phyloP scores from a whole-genome alignment of 2,113 vertebrate genomes.

The Laterallus jamaicensis region DNA sequence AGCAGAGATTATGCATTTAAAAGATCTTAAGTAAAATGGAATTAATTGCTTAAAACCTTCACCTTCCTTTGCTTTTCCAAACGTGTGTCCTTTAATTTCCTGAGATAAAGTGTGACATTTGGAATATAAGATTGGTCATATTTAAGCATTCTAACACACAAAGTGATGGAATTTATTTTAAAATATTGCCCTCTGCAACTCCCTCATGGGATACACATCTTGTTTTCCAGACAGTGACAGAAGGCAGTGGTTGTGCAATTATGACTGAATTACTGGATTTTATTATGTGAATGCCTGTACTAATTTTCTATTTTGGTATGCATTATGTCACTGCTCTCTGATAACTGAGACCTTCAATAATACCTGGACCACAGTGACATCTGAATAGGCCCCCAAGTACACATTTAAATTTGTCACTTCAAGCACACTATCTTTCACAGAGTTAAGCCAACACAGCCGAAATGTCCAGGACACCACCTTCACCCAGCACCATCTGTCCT shows the following conservation, averaged over 20 bases:
- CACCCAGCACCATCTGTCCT: not conserved
- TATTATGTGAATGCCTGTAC: not conserved
- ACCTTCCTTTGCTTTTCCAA: conserved; percentile 35
- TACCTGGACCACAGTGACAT: not conserved
- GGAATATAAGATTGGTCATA: conserved; percentile 52
- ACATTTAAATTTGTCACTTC: not conserved
- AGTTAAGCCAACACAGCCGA: not conserved
- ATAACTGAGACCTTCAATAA: not conserved
- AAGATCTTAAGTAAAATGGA: not conserved
- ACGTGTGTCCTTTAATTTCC: conserved; percentile 56
- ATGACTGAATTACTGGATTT: conserved; percentile 26
- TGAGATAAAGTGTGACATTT: conserved; percentile 19
- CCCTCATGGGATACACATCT: not conserved
- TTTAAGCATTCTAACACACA: conserved; percentile 52
- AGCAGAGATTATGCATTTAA: conserved; percentile 14
- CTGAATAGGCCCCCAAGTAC: not conserved
- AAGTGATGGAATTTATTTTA: conserved; percentile 15
- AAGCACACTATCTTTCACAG: not conserved
- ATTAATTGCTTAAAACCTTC: conserved; percentile 49
- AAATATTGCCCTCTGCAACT: conserved; percentile 2
- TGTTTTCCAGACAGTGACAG: not conserved
- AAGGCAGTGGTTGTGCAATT: not conserved
- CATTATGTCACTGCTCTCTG: not conserved
- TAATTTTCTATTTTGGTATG: conserved; percentile 5
- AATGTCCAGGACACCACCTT: not conserved